A percentile compares a stretch with the other conserved stretches of the same genome.
phyloP scores from a whole-genome alignment of 2,797 vertebrate genomes.

The Nyctalus aviator region DNA sequence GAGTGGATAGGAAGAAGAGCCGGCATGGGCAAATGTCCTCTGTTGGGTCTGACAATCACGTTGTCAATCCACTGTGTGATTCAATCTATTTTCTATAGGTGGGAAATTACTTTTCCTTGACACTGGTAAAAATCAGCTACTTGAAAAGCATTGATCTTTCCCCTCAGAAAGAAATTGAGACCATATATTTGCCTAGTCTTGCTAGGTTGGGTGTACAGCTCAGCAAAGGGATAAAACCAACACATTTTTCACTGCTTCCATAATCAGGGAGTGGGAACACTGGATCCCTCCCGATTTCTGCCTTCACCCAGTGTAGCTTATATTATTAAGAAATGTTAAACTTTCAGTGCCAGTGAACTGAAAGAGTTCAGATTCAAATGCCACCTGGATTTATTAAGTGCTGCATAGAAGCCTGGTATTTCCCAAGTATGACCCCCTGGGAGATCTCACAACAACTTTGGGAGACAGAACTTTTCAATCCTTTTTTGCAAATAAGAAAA shows the following conservation, averaged over 20 bases:
- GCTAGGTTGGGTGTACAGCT: constrained; percentile 69
- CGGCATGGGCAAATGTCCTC: not conserved
- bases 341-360: constrained; percentile 29
- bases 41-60: not conserved
- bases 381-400: constrained; percentile 40
- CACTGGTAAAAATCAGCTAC: constrained; percentile 69
- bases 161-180: constrained; percentile 66
- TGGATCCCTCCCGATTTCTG: constrained; percentile 47
- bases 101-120: constrained; percentile 56
- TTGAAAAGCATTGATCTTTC: constrained; percentile 44
- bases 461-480: not conserved
- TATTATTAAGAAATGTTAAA: constrained; percentile 65
- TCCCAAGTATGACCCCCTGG: not conserved
- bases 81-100: constrained; percentile 7
- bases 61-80: not conserved
- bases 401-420: constrained; percentile 27
- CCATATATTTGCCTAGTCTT: constrained; percentile 58
- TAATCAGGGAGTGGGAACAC: constrained; percentile 60
- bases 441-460: not conserved
- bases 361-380: constrained; percentile 55
- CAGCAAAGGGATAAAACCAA: constrained; percentile 70
- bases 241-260: constrained; percentile 71
- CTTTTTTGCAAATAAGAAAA: constrained; percentile 46
- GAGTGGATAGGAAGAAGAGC: not conserved
- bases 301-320: constrained; percentile 19